These are phyloP conservation scores for Eulithis testata DNA, from an alignment of 2,888 invertebrate species.

Conservation along the genomic window DNA sequence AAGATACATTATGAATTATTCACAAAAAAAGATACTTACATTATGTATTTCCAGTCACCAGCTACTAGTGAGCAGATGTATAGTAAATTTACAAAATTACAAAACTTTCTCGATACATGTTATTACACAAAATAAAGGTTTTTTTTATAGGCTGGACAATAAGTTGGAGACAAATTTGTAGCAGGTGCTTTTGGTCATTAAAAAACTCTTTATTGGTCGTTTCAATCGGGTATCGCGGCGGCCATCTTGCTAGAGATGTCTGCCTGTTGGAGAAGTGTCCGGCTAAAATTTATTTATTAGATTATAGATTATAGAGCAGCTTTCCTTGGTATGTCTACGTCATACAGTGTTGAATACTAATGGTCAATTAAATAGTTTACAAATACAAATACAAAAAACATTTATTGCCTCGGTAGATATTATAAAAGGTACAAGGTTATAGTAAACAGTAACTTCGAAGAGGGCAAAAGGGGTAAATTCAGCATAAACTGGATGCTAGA, in stretches of 20 bases:
- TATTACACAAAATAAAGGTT: slow-evolving; percentile 39
- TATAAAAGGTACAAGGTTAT: too few relatives aligned
- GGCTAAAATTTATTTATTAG: background rate
- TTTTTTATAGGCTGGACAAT: slow-evolving; percentile 18
- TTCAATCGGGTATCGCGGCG: slow-evolving; percentile 61
- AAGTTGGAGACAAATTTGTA: slow-evolving; percentile 51
- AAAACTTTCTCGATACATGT: slow-evolving; percentile 36
- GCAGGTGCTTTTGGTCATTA: slow-evolving; percentile 73
- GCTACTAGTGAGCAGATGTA: slow-evolving; percentile 26
- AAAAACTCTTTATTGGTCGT: slow-evolving; percentile 66
- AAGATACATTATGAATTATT: too few relatives aligned
- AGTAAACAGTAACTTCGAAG: too few relatives aligned
- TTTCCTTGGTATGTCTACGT: too few relatives aligned
- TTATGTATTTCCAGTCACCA: slow-evolving; percentile 1
- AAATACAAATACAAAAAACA: too few relatives aligned
- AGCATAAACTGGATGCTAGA: too few relatives aligned
- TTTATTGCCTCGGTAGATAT: too few relatives aligned
- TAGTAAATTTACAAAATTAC: slow-evolving; percentile 30
- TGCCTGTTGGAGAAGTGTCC: slow-evolving; percentile 1
- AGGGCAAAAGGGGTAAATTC: too few relatives aligned
- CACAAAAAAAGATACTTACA: background rate
- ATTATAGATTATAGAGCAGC: too few relatives aligned
- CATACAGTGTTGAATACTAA: too few relatives aligned
- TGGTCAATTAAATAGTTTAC: too few relatives aligned
- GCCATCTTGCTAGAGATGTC: slow-evolving; percentile 55